Base-by-base conservation (phyloP, 2,888 invertebrate genomes). In the Herminia tarsipennalis region DNA sequence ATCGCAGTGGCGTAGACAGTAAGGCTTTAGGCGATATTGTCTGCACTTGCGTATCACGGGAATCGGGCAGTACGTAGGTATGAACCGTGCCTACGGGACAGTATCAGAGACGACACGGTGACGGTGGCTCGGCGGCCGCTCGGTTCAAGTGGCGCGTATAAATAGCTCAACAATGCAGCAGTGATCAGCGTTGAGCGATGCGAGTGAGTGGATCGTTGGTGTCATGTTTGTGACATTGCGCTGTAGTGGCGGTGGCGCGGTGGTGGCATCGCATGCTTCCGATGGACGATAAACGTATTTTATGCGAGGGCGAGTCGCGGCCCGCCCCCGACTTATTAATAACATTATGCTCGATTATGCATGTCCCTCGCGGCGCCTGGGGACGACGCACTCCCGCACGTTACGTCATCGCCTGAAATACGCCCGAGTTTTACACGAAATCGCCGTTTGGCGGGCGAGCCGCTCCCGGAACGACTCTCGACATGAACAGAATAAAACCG, bases 381-480 rank as follows among this genome's bases (percentile, higher is more conserved):
- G 74, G 76, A 72, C 73, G 69, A 61, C 72, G 64, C 72, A 64
- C 76, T 68, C 69, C 68, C 66, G 70, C 42, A 59, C 58, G 70
- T 80, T 63, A 76, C 81, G 83, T 79, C 83, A 81, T 68, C 76
- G 76, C 78, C 81, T 82, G 77, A 81, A 81, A 81, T 81, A 81
- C 76, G 70, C 69, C 71, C 67, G 73, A 53, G 65, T 66, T 63
- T 58, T 58, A 70, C 68, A 66, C 66, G 66, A 65, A 66, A 56
- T 66, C 58, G 62, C 55, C 56, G 64, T 59, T 42, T 46, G 42
- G 44, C 59, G 57, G 39, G 46, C 65, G 64, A 50, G 65, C 55
- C 67, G 61, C 73, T 69, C 73, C 73, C 78, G 73, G 73, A 63
- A 64, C 76, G 70, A 71, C 57, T 56, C 46, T 51, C 55, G 49